Percentiles rank a stretch among this genome's conserved stretches.
phyloP scores from a whole-genome alignment of 1,140 invertebrate species.

The Halesus radiatus region DNA sequence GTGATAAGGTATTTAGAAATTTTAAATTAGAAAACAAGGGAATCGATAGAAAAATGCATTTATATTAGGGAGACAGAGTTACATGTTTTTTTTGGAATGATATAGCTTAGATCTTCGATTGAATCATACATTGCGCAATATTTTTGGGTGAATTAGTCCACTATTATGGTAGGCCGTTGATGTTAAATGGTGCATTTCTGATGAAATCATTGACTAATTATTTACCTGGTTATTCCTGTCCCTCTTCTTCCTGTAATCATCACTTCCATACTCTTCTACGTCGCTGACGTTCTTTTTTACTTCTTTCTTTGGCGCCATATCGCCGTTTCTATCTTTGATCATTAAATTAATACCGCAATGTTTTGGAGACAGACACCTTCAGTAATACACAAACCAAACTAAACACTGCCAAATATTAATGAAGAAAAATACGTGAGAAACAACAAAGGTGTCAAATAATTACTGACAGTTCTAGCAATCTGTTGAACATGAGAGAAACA shows the following conservation, averaged over 20 bases:
- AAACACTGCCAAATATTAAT: not conserved
- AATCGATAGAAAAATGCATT: not conserved
- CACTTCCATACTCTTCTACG: constrained; percentile 77
- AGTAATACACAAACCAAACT: not conserved
- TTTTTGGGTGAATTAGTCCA: not conserved
- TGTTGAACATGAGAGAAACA: no score
- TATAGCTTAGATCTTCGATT: not conserved
- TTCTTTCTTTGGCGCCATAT: constrained; percentile 43
- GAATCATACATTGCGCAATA: not conserved
- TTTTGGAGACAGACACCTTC: not conserved
- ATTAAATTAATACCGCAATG: not conserved
- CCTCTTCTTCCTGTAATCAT: constrained; percentile 84
- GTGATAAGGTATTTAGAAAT: not conserved
- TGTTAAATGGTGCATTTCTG: not conserved
- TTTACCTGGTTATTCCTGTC: constrained; percentile 87
- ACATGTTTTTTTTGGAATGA: not conserved
- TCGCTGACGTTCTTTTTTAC: constrained; percentile 59
- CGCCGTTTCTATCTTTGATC: constrained; percentile 16
- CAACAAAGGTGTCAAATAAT: not conserved
- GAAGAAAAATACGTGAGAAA: not conserved
- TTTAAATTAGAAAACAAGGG: not conserved
- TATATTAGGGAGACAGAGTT: not conserved
- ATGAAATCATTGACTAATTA: constrained; percentile 18
- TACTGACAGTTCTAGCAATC: not conserved
- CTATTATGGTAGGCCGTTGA: not conserved